Percentiles rank a stretch among this genome's conserved stretches.
Conservation (phyloP, 2,888 invertebrate genomes). For the Lepetodrilus schrolli region DNA sequence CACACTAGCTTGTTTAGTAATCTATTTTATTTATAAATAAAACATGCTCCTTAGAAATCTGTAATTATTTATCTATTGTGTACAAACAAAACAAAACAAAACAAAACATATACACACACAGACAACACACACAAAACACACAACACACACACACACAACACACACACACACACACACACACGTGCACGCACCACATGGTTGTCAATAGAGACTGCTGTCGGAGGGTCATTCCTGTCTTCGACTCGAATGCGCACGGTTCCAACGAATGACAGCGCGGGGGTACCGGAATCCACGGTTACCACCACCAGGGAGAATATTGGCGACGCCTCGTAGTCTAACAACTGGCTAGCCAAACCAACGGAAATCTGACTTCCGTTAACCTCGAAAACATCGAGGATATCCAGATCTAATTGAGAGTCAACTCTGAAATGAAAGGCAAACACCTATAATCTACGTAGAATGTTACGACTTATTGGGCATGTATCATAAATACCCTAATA, state of each 20-base stretch:
- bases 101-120: too few relatives aligned
- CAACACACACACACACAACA: too few relatives aligned
- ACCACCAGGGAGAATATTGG: conserved; percentile 46
- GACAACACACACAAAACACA: too few relatives aligned
- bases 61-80: background rate
- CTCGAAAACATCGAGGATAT: too few relatives aligned
- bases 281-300: conserved; percentile 48
- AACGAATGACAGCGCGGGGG: conserved; percentile 38
- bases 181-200: conserved; percentile 31
- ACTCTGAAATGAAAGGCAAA: background rate
- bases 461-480: too few relatives aligned
- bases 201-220: conserved; percentile 44
- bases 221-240: conserved; percentile 52
- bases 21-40: too few relatives aligned
- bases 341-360: conserved; percentile 36
- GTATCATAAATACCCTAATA: too few relatives aligned
- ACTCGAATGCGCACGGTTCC: conserved; percentile 44
- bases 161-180: too few relatives aligned
- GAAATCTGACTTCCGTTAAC: conserved; percentile 42
- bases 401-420: too few relatives aligned
- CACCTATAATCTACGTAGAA: too few relatives aligned
- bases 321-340: conserved; percentile 46
- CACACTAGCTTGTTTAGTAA: too few relatives aligned
- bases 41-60: background rate
- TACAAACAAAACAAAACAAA: background rate